Evolutionary conservation across 1,140 invertebrate genomes (phyloP), one percentile per base, ranked within the genome.

Genomic region (Phthorimaea operculella): DNA sequence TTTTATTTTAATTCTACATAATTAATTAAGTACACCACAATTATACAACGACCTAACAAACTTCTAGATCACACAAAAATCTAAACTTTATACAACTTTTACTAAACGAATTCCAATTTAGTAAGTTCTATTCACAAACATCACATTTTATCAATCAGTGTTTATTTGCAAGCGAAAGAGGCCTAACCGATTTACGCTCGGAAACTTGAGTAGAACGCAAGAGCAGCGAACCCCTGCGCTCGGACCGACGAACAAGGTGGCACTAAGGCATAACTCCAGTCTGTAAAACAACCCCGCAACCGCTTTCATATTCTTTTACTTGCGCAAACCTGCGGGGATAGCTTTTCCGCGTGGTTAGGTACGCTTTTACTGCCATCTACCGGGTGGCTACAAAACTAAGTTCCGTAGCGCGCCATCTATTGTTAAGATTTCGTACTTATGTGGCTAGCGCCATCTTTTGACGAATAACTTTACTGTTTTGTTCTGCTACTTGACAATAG

Each of bases 311-410:
- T 72, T 78, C 67, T 68, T 74, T 69, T 66, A 64, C 65, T 74
- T 74, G 74, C 73, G 72, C 76, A 76, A 78, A 76, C 74, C 75
- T 78, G 67, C 69, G 61, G 68, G 63, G 69, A 76, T 73, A 67
- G 59, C 69, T 64, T 77, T 77, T 78, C 69, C 75, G 76, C 74
- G 70, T 74, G 69, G 68, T 71, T 71, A 62, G 48, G 51, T 60
- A 47, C 52, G 63, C 58, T 67, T 64, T 59, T 61, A 39, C 49
- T 42, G 74, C 58, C 72, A 72, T 74, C 78, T 81, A 0, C 51
- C 28, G 62, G 28, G 52, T 58, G 54, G 57, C 44, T 16, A 4
- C 15, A 47, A 16, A 57, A 65, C 39, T 52, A 36, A 49, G 48
- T 55, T 39, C 3, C 10, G 36, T 47, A 51, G 48, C 39, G 48